Evolutionary conservation across 2,888 invertebrate genomes (phyloP), one percentile per base, ranked within the genome.

Genomic region (Trissonchulus latispiculum): DNA sequence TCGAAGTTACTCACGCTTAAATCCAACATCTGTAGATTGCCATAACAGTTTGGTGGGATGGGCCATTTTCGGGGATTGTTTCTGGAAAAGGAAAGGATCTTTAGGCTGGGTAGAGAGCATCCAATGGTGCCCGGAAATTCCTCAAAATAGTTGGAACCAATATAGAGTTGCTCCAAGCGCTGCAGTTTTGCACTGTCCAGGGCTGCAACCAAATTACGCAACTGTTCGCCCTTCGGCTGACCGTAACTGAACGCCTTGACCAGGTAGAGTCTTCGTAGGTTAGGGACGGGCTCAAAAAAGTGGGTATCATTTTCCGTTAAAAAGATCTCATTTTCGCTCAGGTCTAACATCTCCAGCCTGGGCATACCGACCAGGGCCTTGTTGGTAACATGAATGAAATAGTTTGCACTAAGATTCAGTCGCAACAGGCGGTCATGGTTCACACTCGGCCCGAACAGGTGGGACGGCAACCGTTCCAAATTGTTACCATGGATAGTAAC

Each of bases 401-500:
- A 70, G 31, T 70, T 70, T 8, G 37, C 71, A 15, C 61, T 64
- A 3, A 70, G 28, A 59, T 70, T 59, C 31, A 70, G 31, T n/a
- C 15, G 8, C 59, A 2, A n/a, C 31, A 70, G 29, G 61, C 29
- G 35, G n/a, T 2, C 61, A 33, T 69, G 66, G 15, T 8, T 15
- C 32, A 64, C 66, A n/a, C 69, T 36, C 36, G 69, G 69, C n/a
- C 28, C 33, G 36, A 68, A 68, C 36, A 68, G 69, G 3, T 36
- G 69, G 3, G 31, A 28, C 36, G 69, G 69, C 31, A 68, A n/a
- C 33, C 36, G 31, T 33, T 68, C 69, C 28, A 68, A 36, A 33
- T 68, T 68, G n/a, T 68, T 68, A 2, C 69, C 69, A 68, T 68
- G 69, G n/a, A 68, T 68, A 8, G 69, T 68, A 3, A 68, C 36